Evolutionary conservation across 1,140 invertebrate genomes (phyloP), one percentile per base, ranked within the genome.

Genomic region (Hycleus phaleratus): DNA sequence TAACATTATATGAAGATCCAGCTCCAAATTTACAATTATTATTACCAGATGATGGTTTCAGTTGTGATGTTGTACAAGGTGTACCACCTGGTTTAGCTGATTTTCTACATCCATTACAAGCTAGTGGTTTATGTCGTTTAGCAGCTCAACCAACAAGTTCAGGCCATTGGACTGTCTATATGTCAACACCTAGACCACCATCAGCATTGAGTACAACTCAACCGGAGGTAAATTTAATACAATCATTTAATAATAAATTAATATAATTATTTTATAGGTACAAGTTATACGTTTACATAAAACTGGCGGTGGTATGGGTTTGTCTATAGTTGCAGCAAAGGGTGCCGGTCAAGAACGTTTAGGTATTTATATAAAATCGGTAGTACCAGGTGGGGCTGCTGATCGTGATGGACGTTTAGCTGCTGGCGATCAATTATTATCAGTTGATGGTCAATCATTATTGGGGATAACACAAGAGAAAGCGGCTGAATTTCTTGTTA

Each of bases 341-440:
- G 92, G 95, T 32, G 86, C 89, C 43, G 88, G 88, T n/a, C 91
- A 94, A 71, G 87, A 89, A 67, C 86, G 91, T 66, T 77, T 95
- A 44, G 95, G 95, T 38, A 98, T 98, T 71, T 98, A 98, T 73
- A 95, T 98, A 55, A 98, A 98, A 77, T 95, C 93, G 54, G 95
- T 98, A 18, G 95, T 98, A 26, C 85, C 91, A 57, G 93, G 93
- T 46, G 95, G 95, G 47, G 94, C 95, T 46, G 96, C 95, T 24
- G 94, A 95, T 77, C 83, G 88, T 60, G 95, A 98, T 79, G 93
- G 94, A 5, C 80, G 94, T 54, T 77, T 99, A 49, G 87, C 95
- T 66, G 93, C 95, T 55, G 97, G 97, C 11, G 97, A 99, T 81
- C 97, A 99, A 75, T 77, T 99, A 50, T 73, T 99, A 4, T 92